Percentiles rank a stretch among this genome's conserved stretches.
Evolutionary conservation across 1,140 invertebrate genomes (phyloP).

Genomic region (Papilio polyxenes): DNA sequence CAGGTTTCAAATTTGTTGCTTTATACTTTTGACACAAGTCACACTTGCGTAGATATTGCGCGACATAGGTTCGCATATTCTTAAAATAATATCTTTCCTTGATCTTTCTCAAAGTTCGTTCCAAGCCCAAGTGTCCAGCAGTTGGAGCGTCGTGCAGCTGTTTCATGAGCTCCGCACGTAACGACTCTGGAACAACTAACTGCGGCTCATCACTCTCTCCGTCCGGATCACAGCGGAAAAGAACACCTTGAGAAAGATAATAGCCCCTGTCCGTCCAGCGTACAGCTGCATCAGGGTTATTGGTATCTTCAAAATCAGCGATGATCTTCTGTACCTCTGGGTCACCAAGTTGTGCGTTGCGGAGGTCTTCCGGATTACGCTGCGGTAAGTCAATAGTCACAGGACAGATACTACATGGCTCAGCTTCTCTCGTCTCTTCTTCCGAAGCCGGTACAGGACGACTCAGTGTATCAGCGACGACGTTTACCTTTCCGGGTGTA

Average conservation of each 20-base stretch:
- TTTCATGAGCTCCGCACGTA: background rate
- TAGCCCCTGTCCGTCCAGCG: conserved; percentile 38
- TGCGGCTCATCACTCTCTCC: conserved; percentile 29
- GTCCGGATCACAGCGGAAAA: conserved; percentile 23
- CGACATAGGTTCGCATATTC: background rate
- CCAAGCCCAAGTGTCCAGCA: background rate
- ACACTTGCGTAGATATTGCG: conserved; percentile 1
- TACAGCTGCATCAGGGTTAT: background rate
- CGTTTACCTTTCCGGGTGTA: conserved; percentile 39
- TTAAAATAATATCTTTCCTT: background rate
- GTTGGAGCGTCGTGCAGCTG: background rate
- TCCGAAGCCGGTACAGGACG: conserved; percentile 22
- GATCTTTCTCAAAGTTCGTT: background rate
- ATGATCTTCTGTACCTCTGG: conserved; percentile 31
- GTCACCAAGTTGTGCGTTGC: conserved; percentile 18
- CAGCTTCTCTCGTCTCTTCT: background rate
- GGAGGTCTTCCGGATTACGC: conserved; percentile 17
- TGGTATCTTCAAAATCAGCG: conserved; percentile 23
- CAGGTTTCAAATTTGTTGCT: conserved; percentile 52
- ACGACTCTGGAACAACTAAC: conserved; percentile 31
- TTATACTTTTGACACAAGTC: conserved; percentile 49
- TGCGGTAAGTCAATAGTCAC: conserved; percentile 29
- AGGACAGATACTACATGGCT: conserved; percentile 11
- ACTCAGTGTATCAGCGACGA: conserved; percentile 23
- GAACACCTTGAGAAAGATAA: conserved; percentile 34